Conservation (phyloP, 1,140 invertebrate genomes). For the Cydia splendana region DNA sequence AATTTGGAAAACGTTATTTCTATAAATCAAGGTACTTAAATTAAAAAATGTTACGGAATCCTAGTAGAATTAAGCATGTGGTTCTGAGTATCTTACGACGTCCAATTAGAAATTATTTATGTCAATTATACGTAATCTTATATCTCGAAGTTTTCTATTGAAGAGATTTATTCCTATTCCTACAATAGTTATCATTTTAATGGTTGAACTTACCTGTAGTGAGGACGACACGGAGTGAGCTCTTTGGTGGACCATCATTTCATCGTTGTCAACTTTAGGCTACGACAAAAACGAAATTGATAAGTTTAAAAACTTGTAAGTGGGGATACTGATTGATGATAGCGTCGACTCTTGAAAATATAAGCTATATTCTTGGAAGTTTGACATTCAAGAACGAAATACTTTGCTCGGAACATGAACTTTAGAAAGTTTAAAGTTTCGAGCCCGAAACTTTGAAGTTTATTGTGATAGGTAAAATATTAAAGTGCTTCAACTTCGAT, state of each 20-base stretch:
- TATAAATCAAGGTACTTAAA: too few relatives aligned
- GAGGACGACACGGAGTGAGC: conserved; percentile 73
- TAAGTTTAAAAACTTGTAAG: background rate
- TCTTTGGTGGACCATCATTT: conserved; percentile 71
- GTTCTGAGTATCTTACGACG: too few relatives aligned
- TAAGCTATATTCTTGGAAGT: background rate
- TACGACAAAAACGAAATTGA: conserved; percentile 45
- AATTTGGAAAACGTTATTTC: too few relatives aligned
- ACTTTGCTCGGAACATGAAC: background rate
- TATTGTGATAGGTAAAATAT: background rate
- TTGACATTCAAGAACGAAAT: background rate
- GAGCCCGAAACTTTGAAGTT: background rate
- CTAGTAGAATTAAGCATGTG: too few relatives aligned
- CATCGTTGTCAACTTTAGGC: conserved; percentile 70
- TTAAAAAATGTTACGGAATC: too few relatives aligned
- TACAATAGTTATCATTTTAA: background rate
- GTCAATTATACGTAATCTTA: too few relatives aligned
- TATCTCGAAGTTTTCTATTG: too few relatives aligned
- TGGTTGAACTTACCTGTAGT: conserved; percentile 55
- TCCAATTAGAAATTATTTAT: too few relatives aligned
- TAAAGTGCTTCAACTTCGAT: background rate
- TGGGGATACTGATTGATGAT: background rate
- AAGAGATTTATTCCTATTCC: background rate
- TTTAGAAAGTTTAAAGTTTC: background rate
- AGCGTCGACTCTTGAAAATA: background rate